Percentiles rank a stretch among this genome's conserved stretches.
Conservation (phyloP, 2,888 invertebrate species). For the Metacarcinus magister region DNA sequence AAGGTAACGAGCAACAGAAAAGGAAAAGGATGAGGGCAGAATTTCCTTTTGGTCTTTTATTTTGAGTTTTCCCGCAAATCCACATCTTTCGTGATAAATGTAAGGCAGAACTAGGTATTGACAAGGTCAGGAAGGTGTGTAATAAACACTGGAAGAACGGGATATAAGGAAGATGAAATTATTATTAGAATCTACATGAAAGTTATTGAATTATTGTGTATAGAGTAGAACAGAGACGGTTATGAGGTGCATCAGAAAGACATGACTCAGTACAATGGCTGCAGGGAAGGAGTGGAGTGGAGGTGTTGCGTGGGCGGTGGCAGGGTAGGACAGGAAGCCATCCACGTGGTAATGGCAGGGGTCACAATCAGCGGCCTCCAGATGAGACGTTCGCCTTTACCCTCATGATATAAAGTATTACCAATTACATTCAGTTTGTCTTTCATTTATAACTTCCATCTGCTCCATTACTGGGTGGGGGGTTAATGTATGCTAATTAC, state of each 20-base stretch:
- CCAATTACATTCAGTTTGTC: conserved; percentile 6
- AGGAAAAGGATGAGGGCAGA: too few species aligned
- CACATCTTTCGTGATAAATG: too few species aligned
- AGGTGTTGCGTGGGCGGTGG: neutral
- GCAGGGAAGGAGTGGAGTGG: neutral
- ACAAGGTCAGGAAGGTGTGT: too few species aligned
- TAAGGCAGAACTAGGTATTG: too few species aligned
- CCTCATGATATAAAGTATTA: conserved; percentile 12
- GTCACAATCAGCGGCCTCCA: conserved; percentile 1
- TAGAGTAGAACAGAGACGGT: neutral
- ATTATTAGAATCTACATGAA: neutral
- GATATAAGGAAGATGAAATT: too few species aligned
- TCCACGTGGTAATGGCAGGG: neutral
- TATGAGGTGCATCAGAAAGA: neutral
- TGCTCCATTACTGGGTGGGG: neutral
- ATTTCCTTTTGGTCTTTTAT: too few species aligned
- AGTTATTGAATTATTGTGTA: neutral
- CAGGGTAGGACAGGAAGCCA: neutral
- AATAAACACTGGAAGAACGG: too few species aligned
- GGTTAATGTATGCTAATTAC: conserved; percentile 21
- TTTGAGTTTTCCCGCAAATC: too few species aligned
- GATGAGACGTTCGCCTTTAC: conserved; percentile 22
- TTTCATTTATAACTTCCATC: conserved; percentile 19
- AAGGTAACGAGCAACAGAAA: too few species aligned
- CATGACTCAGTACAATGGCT: neutral